Conservation (phyloP, 1,140 invertebrate genomes). For the Nasonia longicornis region DNA sequence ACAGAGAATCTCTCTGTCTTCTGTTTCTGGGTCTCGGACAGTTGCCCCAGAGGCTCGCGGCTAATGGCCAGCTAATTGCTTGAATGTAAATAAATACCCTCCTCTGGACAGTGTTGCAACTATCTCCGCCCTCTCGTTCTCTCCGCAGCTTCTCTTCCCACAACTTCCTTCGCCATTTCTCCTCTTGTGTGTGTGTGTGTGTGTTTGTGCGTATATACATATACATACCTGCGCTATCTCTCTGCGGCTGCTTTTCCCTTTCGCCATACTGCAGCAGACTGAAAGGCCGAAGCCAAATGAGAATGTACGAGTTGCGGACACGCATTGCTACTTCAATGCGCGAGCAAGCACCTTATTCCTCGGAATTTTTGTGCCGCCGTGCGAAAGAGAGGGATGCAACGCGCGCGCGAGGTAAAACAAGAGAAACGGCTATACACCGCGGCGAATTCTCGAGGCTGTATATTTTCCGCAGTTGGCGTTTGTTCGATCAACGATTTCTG, state of each 20-base stretch:
- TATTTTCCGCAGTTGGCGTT: no score
- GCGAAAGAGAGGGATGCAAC: no score
- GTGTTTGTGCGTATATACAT: no score
- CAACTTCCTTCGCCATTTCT: neutral
- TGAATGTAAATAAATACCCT: constrained; percentile 69
- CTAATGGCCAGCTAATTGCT: constrained; percentile 67
- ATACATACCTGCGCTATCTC: neutral
- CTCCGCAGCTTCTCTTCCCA: constrained; percentile 46
- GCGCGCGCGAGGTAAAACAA: no score
- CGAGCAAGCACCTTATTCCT: neutral
- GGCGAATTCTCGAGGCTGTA: no score
- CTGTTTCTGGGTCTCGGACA: constrained; percentile 47
- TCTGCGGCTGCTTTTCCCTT: neutral
- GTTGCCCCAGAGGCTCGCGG: constrained; percentile 55
- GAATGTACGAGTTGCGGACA: constrained; percentile 66
- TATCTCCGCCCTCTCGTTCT: constrained; percentile 28
- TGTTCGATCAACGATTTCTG: no score
- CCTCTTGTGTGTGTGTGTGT: neutral
- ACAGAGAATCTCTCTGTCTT: no score
- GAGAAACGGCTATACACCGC: no score
- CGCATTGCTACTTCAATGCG: constrained; percentile 63
- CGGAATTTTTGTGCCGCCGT: neutral
- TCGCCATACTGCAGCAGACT: neutral
- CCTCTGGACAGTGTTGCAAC: constrained; percentile 56
- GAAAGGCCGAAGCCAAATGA: constrained; percentile 58